Base-by-base conservation (phyloP, 2,888 invertebrate species). In the Agriotes lineatus region DNA sequence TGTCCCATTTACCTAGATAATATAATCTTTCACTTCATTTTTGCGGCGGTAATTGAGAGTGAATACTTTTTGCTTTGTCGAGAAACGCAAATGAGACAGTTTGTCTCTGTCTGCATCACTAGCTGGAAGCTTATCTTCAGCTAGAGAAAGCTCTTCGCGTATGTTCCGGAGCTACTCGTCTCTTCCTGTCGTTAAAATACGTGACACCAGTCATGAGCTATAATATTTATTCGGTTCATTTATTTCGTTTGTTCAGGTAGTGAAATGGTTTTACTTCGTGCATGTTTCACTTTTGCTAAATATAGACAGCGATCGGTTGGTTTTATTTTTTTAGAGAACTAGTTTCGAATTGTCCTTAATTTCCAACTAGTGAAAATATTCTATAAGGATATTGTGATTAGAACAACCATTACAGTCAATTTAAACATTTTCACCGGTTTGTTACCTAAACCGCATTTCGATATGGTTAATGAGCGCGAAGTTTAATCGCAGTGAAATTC, bases 1-100 rank as follows among this genome's bases (percentile, higher is more conserved):
- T 39, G 64, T 44, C 64, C 64, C 45, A 64, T 44, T 42, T 64
- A 64, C 57, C 64, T 45, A 54, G 33, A 64, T 64, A 50, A 16
- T 22, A 30, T 18, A 25, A 25, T 57, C 57, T 64, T 64, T 64
- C 64, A 64, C 64, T 64, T 64, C 35, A 44, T 56, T 57, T 57
- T 64, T 42, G 16, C 30, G 10, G 18, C 14, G 22, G 39, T 22
- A 56, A 56, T 56, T 64, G 64, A 64, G 56, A 64, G 64, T 64
- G 64, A 64, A 39, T 39, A 20, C 42, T 39, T 44, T 39, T 52
- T 52, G 25, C 25, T 56, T 56, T 39, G 56, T 20, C 4, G 20
- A 20, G 33, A 56, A 14, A 20, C 35, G 19, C 19, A 52, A 52
- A 52, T 33, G 18, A 30, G 16, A 33, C 10, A 6, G 6, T 33